Base-by-base conservation (phyloP, 2,113 vertebrate genomes). In the Ophthalmolycus amberensis region DNA sequence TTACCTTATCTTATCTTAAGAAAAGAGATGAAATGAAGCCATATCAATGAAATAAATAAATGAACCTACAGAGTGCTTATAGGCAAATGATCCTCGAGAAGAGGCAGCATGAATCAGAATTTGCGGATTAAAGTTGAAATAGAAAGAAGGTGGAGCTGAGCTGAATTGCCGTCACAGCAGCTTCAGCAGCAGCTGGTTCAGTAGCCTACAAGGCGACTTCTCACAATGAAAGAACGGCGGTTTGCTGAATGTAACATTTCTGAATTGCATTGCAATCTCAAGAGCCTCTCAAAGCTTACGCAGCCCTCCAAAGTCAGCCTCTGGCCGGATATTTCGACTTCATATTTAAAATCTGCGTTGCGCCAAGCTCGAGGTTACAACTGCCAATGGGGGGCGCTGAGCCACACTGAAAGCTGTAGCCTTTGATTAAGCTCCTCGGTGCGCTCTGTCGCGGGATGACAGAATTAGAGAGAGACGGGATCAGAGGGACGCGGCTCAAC, bases 371-470 rank as follows among this genome's bases (percentile, higher is more conserved):
- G 69, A 75, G 90, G 84, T 88, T 78, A 68, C 80, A 63, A 85
- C 73, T 85, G 86, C 86, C 89, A 84, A 85, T 84, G 89, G 82
- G 85, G 81, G 69, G 85, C 27, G 85, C 83, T 83, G 89, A 91
- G 88, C 78, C 1, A 32, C 84, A 68, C 90, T 88, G 87, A 91
- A 88, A 90, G 90, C 90, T 91, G 90, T 81, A 91, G 88, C 82
- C 90, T 93, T 89, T 94, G 88, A 94, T 93, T 92, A 93, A 93
- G 83, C 88, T 89, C 92, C 85, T 86, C 80, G 85, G 76, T 60
- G 74, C 88, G 59, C 68, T 71, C 65, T 83, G 82, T 85, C 81
- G 48, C 44, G 85, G 85, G 84, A 87, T 73, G 80, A 79, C 79
- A 77, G 85, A 88, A 87, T 89, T 86, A 89, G 75, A 85, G 80